Evolutionary conservation across 2,797 vertebrate species (phyloP).

Genomic region (Morelia viridis): DNA sequence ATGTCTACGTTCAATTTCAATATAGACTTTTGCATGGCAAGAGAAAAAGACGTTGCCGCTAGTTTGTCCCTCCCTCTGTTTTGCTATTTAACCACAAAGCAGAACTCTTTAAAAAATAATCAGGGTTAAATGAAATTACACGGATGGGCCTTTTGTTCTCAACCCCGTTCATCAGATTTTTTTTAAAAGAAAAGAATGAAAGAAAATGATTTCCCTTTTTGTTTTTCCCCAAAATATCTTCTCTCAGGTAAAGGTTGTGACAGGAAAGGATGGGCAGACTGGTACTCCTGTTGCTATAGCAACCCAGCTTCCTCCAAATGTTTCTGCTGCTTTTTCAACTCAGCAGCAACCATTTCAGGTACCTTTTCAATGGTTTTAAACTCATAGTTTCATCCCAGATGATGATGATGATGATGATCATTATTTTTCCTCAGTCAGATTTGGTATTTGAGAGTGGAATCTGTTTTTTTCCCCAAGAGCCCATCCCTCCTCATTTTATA

Average conservation of each 20-base stretch:
- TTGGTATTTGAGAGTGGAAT: slow-evolving; percentile 68
- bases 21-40: background rate
- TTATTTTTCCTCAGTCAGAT: slow-evolving; percentile 66
- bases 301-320: slow-evolving; percentile 96
- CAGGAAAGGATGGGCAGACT: slow-evolving; percentile 96
- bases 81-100: slow-evolving; percentile 45
- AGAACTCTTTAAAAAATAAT: slow-evolving; percentile 33
- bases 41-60: slow-evolving; percentile 4
- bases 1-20: slow-evolving; percentile 40
- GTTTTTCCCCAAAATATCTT: slow-evolving; percentile 72
- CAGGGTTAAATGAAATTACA: background rate
- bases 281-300: slow-evolving; percentile 97
- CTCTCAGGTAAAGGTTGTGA: slow-evolving; percentile 93
- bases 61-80: slow-evolving; percentile 38
- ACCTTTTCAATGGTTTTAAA: slow-evolving; percentile 78
- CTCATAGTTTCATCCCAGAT: slow-evolving; percentile 76
- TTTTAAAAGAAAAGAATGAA: slow-evolving; percentile 39
- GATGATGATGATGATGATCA: background rate
- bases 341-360: slow-evolving; percentile 92
- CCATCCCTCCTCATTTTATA: slow-evolving; percentile 65
- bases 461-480: slow-evolving; percentile 62
- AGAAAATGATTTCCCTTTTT: slow-evolving; percentile 73
- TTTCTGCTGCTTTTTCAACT: slow-evolving; percentile 93
- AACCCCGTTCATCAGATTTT: slow-evolving; percentile 54
- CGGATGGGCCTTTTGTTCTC: slow-evolving; percentile 42